These are phyloP conservation scores for Xestia c-nigrum DNA, from an alignment of 2,888 invertebrate genomes.

Conservation along the genomic window DNA sequence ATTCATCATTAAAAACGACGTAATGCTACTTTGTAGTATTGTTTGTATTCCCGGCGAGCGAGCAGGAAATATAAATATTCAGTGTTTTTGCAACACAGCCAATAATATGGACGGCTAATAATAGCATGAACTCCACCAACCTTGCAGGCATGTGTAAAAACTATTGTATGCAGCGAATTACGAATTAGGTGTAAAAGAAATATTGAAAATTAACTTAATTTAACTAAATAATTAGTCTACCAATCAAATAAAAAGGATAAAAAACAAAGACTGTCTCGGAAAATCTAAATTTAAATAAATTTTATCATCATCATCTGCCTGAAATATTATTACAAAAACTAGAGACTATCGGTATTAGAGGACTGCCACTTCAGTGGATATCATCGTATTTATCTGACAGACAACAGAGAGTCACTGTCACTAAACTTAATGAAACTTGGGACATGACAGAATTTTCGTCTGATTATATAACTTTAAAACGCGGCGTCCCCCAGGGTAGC, in stretches of 20 bases:
- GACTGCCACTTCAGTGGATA: too few species aligned
- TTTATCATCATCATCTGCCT: background rate
- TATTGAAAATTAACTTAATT: background rate
- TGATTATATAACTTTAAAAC: too few species aligned
- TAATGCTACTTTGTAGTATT: slow-evolving; percentile 54
- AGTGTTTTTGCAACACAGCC: slow-evolving; percentile 66
- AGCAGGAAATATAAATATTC: slow-evolving; percentile 67
- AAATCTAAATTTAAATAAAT: background rate
- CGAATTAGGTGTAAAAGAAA: slow-evolving; percentile 15
- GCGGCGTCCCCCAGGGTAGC: too few species aligned
- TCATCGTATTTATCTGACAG: too few species aligned
- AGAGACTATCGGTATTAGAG: too few species aligned
- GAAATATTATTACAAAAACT: too few species aligned
- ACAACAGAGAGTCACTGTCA: too few species aligned
- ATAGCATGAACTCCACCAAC: slow-evolving; percentile 61
- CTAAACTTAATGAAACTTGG: too few species aligned
- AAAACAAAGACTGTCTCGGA: background rate
- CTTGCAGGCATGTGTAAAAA: slow-evolving; percentile 55
- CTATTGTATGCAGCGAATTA: slow-evolving; percentile 23
- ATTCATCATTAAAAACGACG: slow-evolving; percentile 50
- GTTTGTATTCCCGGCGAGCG: slow-evolving; percentile 61
- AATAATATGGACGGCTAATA: slow-evolving; percentile 56
- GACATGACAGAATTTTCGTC: too few species aligned
- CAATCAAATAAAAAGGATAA: background rate
- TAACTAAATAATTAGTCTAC: background rate